Conservation (phyloP, 2,888 invertebrate genomes). For the Cheiracanthium punctorium region DNA sequence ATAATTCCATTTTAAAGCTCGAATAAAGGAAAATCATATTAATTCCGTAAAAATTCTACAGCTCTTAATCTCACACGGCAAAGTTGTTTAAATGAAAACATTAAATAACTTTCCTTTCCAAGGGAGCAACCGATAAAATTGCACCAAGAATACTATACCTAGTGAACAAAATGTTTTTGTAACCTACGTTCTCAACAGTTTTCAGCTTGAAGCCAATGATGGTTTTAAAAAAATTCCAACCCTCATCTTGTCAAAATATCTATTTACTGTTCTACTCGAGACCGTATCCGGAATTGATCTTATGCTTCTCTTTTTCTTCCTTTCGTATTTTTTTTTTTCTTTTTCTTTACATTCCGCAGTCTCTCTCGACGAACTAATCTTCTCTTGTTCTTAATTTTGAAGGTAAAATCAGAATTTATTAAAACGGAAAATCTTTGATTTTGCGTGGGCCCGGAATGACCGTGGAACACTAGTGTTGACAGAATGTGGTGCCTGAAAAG, state of each 20-base stretch:
- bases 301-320: constrained; percentile 26
- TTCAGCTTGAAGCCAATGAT: constrained; percentile 1
- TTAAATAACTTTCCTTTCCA: no score
- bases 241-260: constrained; percentile 63
- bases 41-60: no score
- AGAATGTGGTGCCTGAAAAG: constrained; percentile 20
- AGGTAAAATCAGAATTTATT: constrained; percentile 57
- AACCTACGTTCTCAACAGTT: constrained; percentile 38
- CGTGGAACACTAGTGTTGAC: constrained; percentile 36
- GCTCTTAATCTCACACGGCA: no score
- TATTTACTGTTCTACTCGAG: constrained; percentile 57
- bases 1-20: no score
- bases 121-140: background rate
- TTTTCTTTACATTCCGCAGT: no score
- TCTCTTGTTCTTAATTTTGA: constrained; percentile 38
- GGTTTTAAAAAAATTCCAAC: constrained; percentile 26
- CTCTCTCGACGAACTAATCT: constrained; percentile 18
- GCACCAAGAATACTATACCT: background rate
- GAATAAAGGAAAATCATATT: no score
- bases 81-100: no score
- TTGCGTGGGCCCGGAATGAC: constrained; percentile 44
- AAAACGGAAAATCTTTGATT: constrained; percentile 16
- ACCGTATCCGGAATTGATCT: constrained; percentile 60
- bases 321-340: no score
- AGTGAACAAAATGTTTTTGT: constrained; percentile 43